phyloP scores from a whole-genome alignment of 2,113 vertebrate species.

The Clarias macrocephalus region DNA sequence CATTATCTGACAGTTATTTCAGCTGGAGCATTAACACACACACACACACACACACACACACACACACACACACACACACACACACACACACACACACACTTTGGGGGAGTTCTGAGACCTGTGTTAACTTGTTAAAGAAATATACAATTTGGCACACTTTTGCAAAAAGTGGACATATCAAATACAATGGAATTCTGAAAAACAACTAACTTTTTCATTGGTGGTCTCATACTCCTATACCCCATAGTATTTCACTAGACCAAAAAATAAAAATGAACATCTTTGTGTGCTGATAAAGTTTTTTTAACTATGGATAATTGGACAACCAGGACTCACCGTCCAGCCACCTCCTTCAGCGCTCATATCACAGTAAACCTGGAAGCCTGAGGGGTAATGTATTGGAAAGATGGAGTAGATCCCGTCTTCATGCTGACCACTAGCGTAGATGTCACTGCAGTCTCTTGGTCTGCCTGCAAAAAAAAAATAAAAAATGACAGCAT shows the following conservation, averaged over 20 bases:
- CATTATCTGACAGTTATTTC: too few species aligned
- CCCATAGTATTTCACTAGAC: not conserved
- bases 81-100: too few species aligned
- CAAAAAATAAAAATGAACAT: not conserved
- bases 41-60: too few species aligned
- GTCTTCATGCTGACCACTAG: slow-evolving; percentile 78
- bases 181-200: too few species aligned
- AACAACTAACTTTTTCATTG: too few species aligned
- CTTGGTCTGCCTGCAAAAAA: slow-evolving; percentile 75
- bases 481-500: not conserved
- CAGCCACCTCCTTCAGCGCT: slow-evolving; percentile 82
- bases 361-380: slow-evolving; percentile 91
- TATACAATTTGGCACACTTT: too few species aligned
- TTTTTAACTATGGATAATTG: not conserved
- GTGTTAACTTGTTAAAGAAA: too few species aligned
- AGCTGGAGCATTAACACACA: too few species aligned
- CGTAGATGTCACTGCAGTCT: slow-evolving; percentile 84
- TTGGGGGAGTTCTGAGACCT: too few species aligned
- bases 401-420: slow-evolving; percentile 87
- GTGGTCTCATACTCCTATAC: not conserved
- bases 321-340: slow-evolving; percentile 77
- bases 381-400: slow-evolving; percentile 78
- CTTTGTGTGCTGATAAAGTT: not conserved
- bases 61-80: too few species aligned
- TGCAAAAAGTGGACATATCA: not conserved